These are phyloP conservation scores for Lottia gigantea DNA, from an alignment of 2,888 invertebrate species.

Conservation along the genomic window DNA sequence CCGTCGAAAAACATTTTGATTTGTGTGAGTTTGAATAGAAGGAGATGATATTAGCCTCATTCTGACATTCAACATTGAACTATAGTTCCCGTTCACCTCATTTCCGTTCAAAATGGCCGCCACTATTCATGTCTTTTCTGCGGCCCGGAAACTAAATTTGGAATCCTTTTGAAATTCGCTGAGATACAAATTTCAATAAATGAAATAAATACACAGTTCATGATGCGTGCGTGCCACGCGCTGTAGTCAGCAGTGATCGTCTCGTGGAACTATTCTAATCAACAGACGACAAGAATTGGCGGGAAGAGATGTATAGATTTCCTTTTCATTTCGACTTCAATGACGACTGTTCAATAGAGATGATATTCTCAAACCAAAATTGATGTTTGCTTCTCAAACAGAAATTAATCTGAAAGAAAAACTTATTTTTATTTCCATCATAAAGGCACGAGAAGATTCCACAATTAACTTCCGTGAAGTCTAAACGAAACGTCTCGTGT, in stretches of 20 bases:
- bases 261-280: no score
- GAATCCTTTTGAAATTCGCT: not conserved
- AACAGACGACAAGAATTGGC: no score
- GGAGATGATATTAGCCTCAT: not conserved
- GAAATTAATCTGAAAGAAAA: conserved; percentile 11
- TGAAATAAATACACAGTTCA: conserved; percentile 9
- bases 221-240: conserved; percentile 10
- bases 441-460: conserved; percentile 1
- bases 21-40: not conserved
- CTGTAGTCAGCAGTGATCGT: not conserved
- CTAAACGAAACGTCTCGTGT: not conserved
- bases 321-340: not conserved
- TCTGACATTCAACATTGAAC: not conserved
- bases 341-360: not conserved
- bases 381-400: conserved; percentile 9
- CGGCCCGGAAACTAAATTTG: not conserved
- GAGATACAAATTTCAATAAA: conserved; percentile 7
- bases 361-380: conserved; percentile 5
- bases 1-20: conserved; percentile 4
- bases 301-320: conserved; percentile 4
- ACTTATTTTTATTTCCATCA: conserved; percentile 7
- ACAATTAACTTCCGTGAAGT: conserved; percentile 7
- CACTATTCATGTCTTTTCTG: not conserved
- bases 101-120: not conserved
- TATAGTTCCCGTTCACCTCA: not conserved